Evolutionary conservation across 2,888 invertebrate genomes (phyloP).

Genomic region (Brachycybe producta): DNA sequence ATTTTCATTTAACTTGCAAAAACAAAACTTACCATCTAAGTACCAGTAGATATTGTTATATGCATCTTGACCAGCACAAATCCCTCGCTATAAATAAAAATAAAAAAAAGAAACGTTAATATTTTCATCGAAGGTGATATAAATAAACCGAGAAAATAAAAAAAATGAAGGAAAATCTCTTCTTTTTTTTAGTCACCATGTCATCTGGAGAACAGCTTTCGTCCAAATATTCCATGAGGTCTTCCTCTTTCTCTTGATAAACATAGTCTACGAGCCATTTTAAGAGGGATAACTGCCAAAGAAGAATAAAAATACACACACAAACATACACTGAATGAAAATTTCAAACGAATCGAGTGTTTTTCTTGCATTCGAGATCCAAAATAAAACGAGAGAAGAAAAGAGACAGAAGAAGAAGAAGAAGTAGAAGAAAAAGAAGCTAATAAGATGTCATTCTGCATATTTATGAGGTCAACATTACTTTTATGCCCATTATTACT

Average conservation of each 20-base stretch:
- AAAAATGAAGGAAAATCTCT: too few species aligned
- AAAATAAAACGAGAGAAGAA: too few species aligned
- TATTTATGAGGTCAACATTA: too few species aligned
- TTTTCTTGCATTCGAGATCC: too few species aligned
- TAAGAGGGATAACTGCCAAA: slow-evolving; percentile 21
- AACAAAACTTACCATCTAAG: slow-evolving; percentile 28
- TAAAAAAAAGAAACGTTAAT: not conserved
- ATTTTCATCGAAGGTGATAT: too few species aligned
- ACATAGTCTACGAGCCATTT: slow-evolving; percentile 26
- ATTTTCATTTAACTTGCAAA: too few species aligned
- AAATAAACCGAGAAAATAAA: too few species aligned
- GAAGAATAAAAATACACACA: slow-evolving; percentile 12
- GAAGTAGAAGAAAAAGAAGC: too few species aligned
- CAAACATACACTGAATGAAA: not conserved
- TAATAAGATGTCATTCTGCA: too few species aligned
- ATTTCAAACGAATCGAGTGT: not conserved
- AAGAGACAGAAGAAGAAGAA: too few species aligned
- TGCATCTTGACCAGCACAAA: slow-evolving; percentile 27
- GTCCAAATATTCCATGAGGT: slow-evolving; percentile 25
- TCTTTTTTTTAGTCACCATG: slow-evolving; percentile 22
- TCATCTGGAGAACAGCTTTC: slow-evolving; percentile 25
- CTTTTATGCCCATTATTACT: too few species aligned
- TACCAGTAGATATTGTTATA: slow-evolving; percentile 28
- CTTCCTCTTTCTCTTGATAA: slow-evolving; percentile 25
- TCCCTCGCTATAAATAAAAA: slow-evolving; percentile 25